Percentiles rank a stretch among this genome's conserved stretches.
phyloP scores from a whole-genome alignment of 2,888 invertebrate genomes.

The Leucozona laternaria region DNA sequence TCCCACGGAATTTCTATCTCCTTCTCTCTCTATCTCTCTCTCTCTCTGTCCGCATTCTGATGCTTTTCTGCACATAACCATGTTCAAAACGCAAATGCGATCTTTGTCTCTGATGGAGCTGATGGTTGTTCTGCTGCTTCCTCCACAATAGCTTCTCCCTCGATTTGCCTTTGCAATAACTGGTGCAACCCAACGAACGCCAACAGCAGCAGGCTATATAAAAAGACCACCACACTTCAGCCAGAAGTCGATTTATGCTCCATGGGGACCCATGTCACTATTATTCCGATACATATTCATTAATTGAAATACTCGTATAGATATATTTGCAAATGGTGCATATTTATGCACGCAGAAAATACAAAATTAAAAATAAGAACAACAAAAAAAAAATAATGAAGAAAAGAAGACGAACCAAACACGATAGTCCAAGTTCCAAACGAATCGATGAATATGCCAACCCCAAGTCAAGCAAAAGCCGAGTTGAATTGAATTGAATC shows the following conservation, averaged over 20 bases:
- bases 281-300: slow-evolving; percentile 76
- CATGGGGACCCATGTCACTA: slow-evolving; percentile 72
- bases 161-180: background rate
- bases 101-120: slow-evolving; percentile 40
- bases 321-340: slow-evolving; percentile 72
- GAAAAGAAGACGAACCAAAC: slow-evolving; percentile 25
- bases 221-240: slow-evolving; percentile 58
- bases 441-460: slow-evolving; percentile 5
- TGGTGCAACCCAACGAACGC: background rate
- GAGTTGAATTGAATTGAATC: background rate
- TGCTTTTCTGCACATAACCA: background rate
- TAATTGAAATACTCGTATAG: slow-evolving; percentile 71
- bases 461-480: slow-evolving; percentile 5
- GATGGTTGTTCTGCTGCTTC: slow-evolving; percentile 22
- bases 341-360: slow-evolving; percentile 71
- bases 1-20: slow-evolving; percentile 69
- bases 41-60: background rate
- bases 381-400: slow-evolving; percentile 17
- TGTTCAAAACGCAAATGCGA: slow-evolving; percentile 59
- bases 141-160: slow-evolving; percentile 17
- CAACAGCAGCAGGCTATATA: background rate
- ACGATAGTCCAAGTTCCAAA: slow-evolving; percentile 16
- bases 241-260: slow-evolving; percentile 60
- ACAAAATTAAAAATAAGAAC: slow-evolving; percentile 29
- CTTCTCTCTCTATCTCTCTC: background rate